phyloP scores from a whole-genome alignment of 2,888 invertebrate species.

The Tachina fera region DNA sequence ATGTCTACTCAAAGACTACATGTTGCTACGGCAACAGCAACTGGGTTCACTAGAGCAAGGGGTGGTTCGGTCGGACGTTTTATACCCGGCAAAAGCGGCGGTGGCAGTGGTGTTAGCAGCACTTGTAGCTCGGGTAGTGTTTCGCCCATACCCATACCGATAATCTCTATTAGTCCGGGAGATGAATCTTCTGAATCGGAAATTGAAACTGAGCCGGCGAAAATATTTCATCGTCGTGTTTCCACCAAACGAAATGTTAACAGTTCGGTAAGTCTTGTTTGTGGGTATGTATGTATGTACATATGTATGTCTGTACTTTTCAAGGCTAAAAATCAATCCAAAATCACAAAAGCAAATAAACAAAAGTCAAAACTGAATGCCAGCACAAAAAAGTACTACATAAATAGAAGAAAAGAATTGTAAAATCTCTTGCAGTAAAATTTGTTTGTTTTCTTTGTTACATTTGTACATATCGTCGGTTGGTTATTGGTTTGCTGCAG shows the following conservation, averaged over 20 bases:
- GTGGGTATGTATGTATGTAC: too few species aligned
- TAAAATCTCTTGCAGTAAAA: neutral
- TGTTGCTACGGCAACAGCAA: slow-evolving; percentile 63
- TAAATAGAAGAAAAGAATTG: neutral
- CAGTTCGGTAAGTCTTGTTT: slow-evolving; percentile 86
- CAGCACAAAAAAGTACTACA: neutral
- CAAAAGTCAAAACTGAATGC: neutral
- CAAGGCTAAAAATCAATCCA: slow-evolving; percentile 48
- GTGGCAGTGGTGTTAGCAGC: slow-evolving; percentile 75
- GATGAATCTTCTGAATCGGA: slow-evolving; percentile 92
- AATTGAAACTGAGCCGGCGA: slow-evolving; percentile 91
- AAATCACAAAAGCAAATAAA: slow-evolving; percentile 36
- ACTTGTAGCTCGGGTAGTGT: slow-evolving; percentile 79
- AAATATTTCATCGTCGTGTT: slow-evolving; percentile 89
- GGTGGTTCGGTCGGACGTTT: slow-evolving; percentile 23
- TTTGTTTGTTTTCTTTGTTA: neutral
- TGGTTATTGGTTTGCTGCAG: too few species aligned
- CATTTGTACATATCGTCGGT: too few species aligned
- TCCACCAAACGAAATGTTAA: slow-evolving; percentile 93
- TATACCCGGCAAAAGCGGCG: slow-evolving; percentile 29
- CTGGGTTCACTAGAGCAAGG: slow-evolving; percentile 1
- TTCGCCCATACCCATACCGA: slow-evolving; percentile 79
- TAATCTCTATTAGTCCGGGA: slow-evolving; percentile 79
- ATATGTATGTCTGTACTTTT: slow-evolving; percentile 37
- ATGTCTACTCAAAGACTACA: slow-evolving; percentile 65